Percentiles rank a stretch among this genome's conserved stretches.
Evolutionary conservation across 2,888 invertebrate species (phyloP).

Genomic region (Bugulina stolonifera): DNA sequence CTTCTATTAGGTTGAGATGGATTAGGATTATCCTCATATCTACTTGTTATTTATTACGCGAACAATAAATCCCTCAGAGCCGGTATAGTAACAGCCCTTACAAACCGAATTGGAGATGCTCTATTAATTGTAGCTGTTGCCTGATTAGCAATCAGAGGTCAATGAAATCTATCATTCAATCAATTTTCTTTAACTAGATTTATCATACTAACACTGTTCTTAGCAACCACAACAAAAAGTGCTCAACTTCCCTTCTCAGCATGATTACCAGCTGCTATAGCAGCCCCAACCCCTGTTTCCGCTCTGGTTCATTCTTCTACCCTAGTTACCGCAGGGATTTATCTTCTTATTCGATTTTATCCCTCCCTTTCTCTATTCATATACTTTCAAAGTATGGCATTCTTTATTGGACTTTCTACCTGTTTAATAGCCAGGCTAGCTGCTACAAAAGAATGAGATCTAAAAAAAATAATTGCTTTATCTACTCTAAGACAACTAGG

Average conservation of each 20-base stretch:
- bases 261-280: conserved; percentile 70
- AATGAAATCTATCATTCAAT: conserved; percentile 54
- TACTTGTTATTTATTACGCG: conserved; percentile 68
- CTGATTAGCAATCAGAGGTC: conserved; percentile 34
- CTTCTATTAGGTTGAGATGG: conserved; percentile 71
- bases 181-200: conserved; percentile 55
- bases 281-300: conserved; percentile 72
- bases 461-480: conserved; percentile 73
- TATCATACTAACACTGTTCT: conserved; percentile 53
- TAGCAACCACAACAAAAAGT: conserved; percentile 68
- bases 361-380: conserved; percentile 53
- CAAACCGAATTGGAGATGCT: conserved; percentile 70
- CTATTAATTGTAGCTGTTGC: conserved; percentile 61
- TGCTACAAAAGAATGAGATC: conserved; percentile 57
- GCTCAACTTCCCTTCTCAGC: conserved; percentile 76
- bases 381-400: conserved; percentile 56
- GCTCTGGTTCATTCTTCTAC: conserved; percentile 73
- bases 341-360: conserved; percentile 68
- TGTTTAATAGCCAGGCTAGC: conserved; percentile 45
- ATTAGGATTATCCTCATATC: conserved; percentile 67
- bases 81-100: conserved; percentile 67
- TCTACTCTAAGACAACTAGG: conserved; percentile 71
- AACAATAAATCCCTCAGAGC: conserved; percentile 66
- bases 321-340: conserved; percentile 70
- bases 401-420: conserved; percentile 55